Base-by-base conservation (phyloP, 2,888 invertebrate genomes). In the Trissolcus japonicus region DNA sequence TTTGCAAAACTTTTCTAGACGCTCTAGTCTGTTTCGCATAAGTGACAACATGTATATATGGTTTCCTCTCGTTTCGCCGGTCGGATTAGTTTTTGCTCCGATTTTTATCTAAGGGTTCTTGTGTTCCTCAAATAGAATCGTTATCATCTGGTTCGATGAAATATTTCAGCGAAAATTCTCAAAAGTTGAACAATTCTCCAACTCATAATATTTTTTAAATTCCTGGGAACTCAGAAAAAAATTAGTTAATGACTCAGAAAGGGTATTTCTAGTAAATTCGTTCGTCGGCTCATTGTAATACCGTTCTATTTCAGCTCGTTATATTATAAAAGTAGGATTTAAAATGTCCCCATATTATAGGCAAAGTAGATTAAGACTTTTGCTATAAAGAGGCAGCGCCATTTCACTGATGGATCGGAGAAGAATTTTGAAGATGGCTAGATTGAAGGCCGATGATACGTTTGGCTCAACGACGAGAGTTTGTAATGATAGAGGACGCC, bases 401-500 rank as follows among this genome's bases (percentile, higher is more conserved):
- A 19, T 69, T 69, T 69, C 61, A 65, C 65, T 66, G 76, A 69
- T 66, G 66, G 66, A 59, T 54, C 53, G 54, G 7, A 7, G 43
- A 68, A 63, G 72, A 72, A 77, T 72, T 67, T 61, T 43, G 51
- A 61, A 41, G 62, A 71, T 61, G 61, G 46, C 51, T 57, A 67
- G 62, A 66, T 56, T 41, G 57, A 35, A 60, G 72, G 59, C 53
- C 72, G 72, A 67, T 77, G 76, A 73, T 73, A 68, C 54, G 77
- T 73, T 35, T 61, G 63, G 60, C 50, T 59, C 57, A 71, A 43
- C 66, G 57, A 72, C 67, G 57, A 67, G 57, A 62, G 68, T 66
- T 71, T 71, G 67, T 78, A 78, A 78, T 78, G 71, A 78, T 78
- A 78, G 74, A 78, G 78, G 59, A 71, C 71, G 65, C 74, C 62